Base-by-base conservation (phyloP, 2,113 vertebrate species). In the Pangasianodon gigas region DNA sequence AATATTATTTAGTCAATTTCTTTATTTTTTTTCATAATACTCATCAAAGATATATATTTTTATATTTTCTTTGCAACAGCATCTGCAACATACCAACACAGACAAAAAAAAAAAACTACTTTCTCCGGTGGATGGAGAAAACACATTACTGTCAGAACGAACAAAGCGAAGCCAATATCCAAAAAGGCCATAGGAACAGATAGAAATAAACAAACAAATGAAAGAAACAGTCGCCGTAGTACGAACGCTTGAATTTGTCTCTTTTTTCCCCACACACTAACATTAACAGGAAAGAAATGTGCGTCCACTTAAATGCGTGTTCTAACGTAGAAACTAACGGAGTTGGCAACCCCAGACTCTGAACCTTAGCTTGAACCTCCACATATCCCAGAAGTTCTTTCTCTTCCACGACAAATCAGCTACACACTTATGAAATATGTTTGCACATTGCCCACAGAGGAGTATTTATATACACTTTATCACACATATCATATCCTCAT, bases 241-340 rank as follows among this genome's bases (percentile, higher is more conserved):
- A 95, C 94, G 95, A 95, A 95, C 94, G 94, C 94, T 95, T 93
- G 92, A 92, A 94, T 95, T 93, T 48, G 80, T 92, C 87, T 93
- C 91, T 91, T 54, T 44, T 26, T 54, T 16, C 71, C 2, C 13
- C 26, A 71, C 21, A 71, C 1, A 74, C 65, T 93, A 95, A 96
- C 94, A 95, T 95, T 95, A 95, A 96, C 93, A 95, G 90, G 93
- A 94, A 94, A 94, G 92, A 95, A 94, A 95, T 93, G 94, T 93
- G 94, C 94, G 93, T 95, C 93, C 94, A 93, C 90, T 93, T 94
- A 92, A 92, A 95, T 89, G 91, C 93, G 93, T 94, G 93, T 91
- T 92, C 94, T 95, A 96, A 95, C 94, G 93, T 93, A 92, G 90
- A 89, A 95, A 95, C 94, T 95, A 95, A 91, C 93, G 92, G 91